Base-by-base conservation (phyloP, 2,888 invertebrate genomes). In the Odontothrips loti region DNA sequence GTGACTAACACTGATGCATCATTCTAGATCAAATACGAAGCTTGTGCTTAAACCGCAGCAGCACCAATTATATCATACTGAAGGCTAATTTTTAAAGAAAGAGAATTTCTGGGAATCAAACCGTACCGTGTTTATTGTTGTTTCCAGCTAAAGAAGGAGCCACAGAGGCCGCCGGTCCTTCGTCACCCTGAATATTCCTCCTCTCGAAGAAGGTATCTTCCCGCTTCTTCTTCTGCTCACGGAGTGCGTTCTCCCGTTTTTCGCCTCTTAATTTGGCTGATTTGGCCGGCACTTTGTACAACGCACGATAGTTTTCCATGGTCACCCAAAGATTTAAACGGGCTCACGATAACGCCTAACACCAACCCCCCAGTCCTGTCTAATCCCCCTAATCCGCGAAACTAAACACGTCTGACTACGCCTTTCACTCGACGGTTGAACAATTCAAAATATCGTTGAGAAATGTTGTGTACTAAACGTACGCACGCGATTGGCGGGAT, bases 221-320 rank as follows among this genome's bases (percentile, higher is more conserved):
- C 68, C 68, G 68, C 68, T 27, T 27, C 27, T 27, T 75, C 68
- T 75, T 75, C 68, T 75, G 68, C 68, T 75, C 68, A 0, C 68
- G 23, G 27, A 23, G 23, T 4, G 68, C 68, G 8, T 12, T 27
- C 68, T 75, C 23, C 10, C 68, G 23, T 27, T 75, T 75, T 27
- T 75, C 27, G 27, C 27, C 68, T 27, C 12, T n/a, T 9, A 10
- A 9, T 75, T 75, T 75, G 1, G 12, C 23, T 8, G 68, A 8
- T 12, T 75, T 75, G 68, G 11, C 68, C 68, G 68, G 15, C 58
- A 58, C 68, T 75, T 75, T 75, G 68, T 75, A 75, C 68, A 75
- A 75, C 23, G 68, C 27, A 12, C 68, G 68, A 75, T 75, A 75
- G 12, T 75, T 75, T 1, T 75, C 68, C 68, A 75, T 75, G 23